Base-by-base conservation (phyloP, 2,888 invertebrate species). In the Papilio gigon region DNA sequence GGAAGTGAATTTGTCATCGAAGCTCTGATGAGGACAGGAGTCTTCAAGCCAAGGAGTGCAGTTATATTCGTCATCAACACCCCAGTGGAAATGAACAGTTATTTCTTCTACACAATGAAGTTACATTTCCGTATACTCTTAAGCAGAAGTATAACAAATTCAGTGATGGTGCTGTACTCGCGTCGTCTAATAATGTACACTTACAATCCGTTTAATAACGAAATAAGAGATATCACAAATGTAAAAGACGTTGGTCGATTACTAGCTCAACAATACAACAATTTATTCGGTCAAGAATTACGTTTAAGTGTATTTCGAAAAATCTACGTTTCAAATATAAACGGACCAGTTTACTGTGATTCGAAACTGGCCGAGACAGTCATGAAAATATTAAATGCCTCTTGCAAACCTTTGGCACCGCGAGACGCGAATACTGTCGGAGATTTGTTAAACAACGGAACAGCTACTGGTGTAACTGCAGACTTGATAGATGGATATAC, bases 61-160 rank as follows among this genome's bases (percentile, higher is more conserved):
- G 85, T 92, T 0, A 87, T 92, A 42, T 91, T 90, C 70, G 84
- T 92, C 6, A 79, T 92, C 17, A 90, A 84, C 56, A 74, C 77
- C 3, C 82, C 83, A 4, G 77, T 89, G 0, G 73, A 77, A 68
- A 76, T 84, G 2, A 83, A 89, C 71, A 82, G 79, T 59, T 90
- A 91, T 73, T 87, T 87, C 68, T 80, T 85, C 70, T 85, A 81
- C 70, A 75, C 85, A 73, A 80, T 94, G 77, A 84, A 84, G 11
- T 83, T 74, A 22, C 92, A 93, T 56, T 94, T 94, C 62, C 78
- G 86, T 68, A 78, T 90, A 17, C 85, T 94, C 47, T 93, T 93
- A 92, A 87, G 88, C 44, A 86, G 86, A 68, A 92, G 92, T 80
- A 82, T 94, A 9, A 84, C 93, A 0, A 93, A 94, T 74, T 90